Evolutionary conservation across 2,888 invertebrate genomes (phyloP), one percentile per base, ranked within the genome.

Genomic region (Diarsia dahlii): DNA sequence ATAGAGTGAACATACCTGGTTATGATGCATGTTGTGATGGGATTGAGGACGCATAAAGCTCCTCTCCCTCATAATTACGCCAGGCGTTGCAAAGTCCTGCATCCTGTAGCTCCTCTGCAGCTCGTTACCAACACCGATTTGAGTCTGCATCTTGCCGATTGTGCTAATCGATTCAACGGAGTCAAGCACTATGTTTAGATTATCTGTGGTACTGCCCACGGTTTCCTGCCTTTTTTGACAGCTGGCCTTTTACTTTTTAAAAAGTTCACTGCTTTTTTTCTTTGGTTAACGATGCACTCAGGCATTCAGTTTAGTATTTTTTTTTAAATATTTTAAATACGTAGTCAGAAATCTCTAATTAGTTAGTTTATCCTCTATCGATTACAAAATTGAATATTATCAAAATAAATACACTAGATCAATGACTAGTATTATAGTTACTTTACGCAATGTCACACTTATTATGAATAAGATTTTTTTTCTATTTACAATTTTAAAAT

Each of bases 21-120:
- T 95, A 91, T 96, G 96, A 93, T 97, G 97, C 93, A 96, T 95
- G 84, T 95, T 97, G 91, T 97, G 96, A 91, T 97, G 97, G 4
- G 96, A 96, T 89, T 97, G 97, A 64, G 97, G 97, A 79, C 97
- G 97, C 72, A 98, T 97, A 93, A 98, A 98, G 93, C 98, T 98
- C 86, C 98, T 96, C 93, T 98, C 98, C 85, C 98, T 94, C 92
- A 97, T 97, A 90, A 97, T 97, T 86, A 97, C 97, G 77, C 96
- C 95, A 64, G 96, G 96, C 56, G 97, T 91, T 70, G 96, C 95
- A 90, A 97, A 97, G 90, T 97, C 97, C 90, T 96, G 96, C 95
- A 97, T 95, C 89, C 96, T 94, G 91, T 95, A 97, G 90, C 96
- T 96, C 85, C 97, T 92, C 91, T 96, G 97, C 91, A 97, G 90